Evolutionary conservation across 2,888 invertebrate genomes (phyloP).

Genomic region (Hypsopygia costalis): DNA sequence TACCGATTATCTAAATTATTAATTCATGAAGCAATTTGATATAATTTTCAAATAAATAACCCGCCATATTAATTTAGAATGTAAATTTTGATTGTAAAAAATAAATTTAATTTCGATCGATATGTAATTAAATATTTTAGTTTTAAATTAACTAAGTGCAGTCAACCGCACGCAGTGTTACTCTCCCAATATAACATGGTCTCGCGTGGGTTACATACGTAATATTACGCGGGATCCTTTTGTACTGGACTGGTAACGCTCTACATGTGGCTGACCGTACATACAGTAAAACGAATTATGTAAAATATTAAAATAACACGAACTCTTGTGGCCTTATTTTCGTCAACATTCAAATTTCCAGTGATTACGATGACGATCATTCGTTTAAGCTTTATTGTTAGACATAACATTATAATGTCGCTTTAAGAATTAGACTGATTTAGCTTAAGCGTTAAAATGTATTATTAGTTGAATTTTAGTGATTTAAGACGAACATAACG

Average conservation of each 20-base stretch:
- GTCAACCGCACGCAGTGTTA: no score
- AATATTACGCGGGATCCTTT: no score
- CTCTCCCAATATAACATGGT: slow-evolving; percentile 7
- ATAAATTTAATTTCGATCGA: slow-evolving; percentile 10
- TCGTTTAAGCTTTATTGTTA: slow-evolving; percentile 76
- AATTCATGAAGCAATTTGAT: slow-evolving; percentile 1
- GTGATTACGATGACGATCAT: slow-evolving; percentile 57
- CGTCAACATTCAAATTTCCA: slow-evolving; percentile 58
- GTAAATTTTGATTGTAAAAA: slow-evolving; percentile 18
- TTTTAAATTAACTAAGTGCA: slow-evolving; percentile 9
- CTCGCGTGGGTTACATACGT: no score
- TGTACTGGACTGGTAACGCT: no score
- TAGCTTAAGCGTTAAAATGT: slow-evolving; percentile 76
- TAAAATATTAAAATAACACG: slow-evolving; percentile 32
- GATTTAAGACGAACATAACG: slow-evolving; percentile 54
- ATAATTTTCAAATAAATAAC: slow-evolving; percentile 1
- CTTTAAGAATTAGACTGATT: slow-evolving; percentile 81
- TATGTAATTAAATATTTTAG: background rate
- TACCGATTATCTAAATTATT: background rate
- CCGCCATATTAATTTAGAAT: slow-evolving; percentile 17
- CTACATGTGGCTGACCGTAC: no score
- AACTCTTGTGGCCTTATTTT: slow-evolving; percentile 66
- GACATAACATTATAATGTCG: slow-evolving; percentile 65
- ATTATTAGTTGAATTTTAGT: slow-evolving; percentile 70
- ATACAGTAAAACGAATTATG: slow-evolving; percentile 28